These are phyloP conservation scores for Psilopsiagon aymara DNA, from an alignment of 2,113 vertebrate genomes.

Conservation along the genomic window DNA sequence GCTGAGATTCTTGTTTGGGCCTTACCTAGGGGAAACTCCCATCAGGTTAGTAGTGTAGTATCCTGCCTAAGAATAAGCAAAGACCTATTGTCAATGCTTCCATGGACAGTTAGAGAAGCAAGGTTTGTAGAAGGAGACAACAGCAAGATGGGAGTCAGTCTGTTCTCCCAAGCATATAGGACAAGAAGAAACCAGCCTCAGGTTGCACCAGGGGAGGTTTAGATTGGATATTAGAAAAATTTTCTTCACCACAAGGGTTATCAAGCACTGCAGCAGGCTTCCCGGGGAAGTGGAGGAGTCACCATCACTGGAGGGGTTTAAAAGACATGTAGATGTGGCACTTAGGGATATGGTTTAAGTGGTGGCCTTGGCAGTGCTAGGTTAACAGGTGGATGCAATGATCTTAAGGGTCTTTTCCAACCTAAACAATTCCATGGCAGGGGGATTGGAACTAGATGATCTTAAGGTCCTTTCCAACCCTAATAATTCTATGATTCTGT, in stretches of 20 bases:
- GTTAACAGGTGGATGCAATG: not conserved
- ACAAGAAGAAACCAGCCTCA: not conserved
- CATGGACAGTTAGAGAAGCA: fast-evolving
- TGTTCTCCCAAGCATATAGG: not conserved
- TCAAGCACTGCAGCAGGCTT: not conserved
- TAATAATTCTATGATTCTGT: not conserved
- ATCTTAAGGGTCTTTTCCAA: not conserved
- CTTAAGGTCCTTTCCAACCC: not conserved
- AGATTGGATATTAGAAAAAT: not conserved
- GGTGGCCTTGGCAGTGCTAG: not conserved
- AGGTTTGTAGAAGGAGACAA: not conserved
- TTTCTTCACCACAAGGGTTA: not conserved
- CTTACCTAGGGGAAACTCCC: not conserved
- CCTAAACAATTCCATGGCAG: not conserved
- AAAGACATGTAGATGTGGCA: not conserved
- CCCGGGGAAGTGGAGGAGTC: not conserved
- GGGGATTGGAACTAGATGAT: not conserved
- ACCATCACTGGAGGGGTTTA: not conserved
- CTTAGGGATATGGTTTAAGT: not conserved
- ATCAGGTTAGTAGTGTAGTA: not conserved
- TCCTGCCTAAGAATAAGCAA: not conserved
- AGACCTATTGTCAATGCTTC: not conserved
- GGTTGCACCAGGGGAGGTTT: not conserved
- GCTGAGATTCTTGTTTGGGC: not conserved
- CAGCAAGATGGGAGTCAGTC: not conserved